Conservation (phyloP, 2,113 vertebrate genomes). For the Oryctolagus cuniculus region DNA sequence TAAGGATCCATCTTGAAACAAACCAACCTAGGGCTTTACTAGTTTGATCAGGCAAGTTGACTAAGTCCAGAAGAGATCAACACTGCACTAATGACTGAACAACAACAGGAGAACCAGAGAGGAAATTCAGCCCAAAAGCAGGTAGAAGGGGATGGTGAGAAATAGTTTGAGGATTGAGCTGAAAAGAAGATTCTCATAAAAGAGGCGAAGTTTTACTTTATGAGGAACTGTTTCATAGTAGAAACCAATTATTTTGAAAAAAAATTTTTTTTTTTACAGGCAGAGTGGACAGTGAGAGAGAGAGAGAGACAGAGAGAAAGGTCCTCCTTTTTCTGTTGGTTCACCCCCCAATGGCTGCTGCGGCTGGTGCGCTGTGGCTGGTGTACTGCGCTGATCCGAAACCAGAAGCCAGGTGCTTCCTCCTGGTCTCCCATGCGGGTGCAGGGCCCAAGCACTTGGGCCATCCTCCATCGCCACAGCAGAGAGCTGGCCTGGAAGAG, state of each 20-base stretch:
- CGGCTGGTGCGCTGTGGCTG: no score
- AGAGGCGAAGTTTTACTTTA: background rate
- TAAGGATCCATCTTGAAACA: constrained; percentile 5
- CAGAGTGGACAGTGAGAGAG: no score
- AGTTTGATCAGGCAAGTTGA: background rate
- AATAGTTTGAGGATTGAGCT: background rate
- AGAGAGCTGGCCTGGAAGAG: no score
- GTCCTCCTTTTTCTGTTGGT: no score
- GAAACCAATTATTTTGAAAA: background rate
- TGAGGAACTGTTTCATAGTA: constrained; percentile 19
- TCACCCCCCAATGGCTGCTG: no score
- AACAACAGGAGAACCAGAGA: background rate
- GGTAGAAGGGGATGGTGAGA: background rate
- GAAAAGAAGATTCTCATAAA: background rate
- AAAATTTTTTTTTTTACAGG: no score
- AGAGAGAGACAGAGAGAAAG: no score
- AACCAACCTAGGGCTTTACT: background rate
- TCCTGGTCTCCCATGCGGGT: no score
- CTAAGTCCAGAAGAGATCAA: constrained; percentile 28
- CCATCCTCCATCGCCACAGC: no score
- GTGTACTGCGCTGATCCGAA: no score
- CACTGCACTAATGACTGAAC: background rate
- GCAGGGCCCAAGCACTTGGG: no score
- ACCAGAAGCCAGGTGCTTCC: no score
- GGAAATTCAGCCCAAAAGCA: background rate